Base-by-base conservation (phyloP, 2,113 vertebrate species). In the Microtus pennsylvanicus region DNA sequence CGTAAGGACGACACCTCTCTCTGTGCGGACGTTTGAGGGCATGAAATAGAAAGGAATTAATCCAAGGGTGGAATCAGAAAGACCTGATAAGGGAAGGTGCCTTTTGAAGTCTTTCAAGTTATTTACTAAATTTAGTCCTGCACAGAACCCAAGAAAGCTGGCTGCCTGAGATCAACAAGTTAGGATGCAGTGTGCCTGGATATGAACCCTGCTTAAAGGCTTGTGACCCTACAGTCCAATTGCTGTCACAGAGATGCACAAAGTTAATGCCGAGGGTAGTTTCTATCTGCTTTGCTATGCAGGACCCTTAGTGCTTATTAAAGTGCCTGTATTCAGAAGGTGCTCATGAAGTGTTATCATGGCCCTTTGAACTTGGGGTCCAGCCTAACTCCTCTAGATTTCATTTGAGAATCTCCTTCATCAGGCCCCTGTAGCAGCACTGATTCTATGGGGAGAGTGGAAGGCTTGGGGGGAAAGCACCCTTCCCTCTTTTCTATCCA, bases 101-200 rank as follows among this genome's bases (percentile, higher is more conserved):
- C 35, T 55, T 3, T 33, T 47, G 35, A 8, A 35, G 42, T 47
- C 69, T 90, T 86, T 75, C 65, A 42, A 22, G 88, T 94, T 35
- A 61, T 21, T 70, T n/a, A 28, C 80, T 91, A 78, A 61, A 58
- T 65, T 89, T 91, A 95, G 42, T 70, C 61, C 58, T 85, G 77
- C 9, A 13, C 52, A 38, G 52, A 93, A 45, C 33, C 24, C 35
- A 65, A 52, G 13, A 65, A 94, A 67, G 30, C 33, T 33, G 78
- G 45, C 45, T 6, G 28, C 47, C 55, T 63, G 42, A 92, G 55
- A 22, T 63, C n/a, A 61, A 61, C n/a, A 58, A 45, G 72, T 87
- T 91, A 96, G 74, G 81, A 69, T 0, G 3, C 30, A 69, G 45
- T 22, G 22, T 14, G 55, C 81, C 72, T 77, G 58, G 70, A 63